Evolutionary conservation across 2,113 vertebrate species (phyloP), one percentile per base, ranked within the genome.

Genomic region (Lates calcarifer): DNA sequence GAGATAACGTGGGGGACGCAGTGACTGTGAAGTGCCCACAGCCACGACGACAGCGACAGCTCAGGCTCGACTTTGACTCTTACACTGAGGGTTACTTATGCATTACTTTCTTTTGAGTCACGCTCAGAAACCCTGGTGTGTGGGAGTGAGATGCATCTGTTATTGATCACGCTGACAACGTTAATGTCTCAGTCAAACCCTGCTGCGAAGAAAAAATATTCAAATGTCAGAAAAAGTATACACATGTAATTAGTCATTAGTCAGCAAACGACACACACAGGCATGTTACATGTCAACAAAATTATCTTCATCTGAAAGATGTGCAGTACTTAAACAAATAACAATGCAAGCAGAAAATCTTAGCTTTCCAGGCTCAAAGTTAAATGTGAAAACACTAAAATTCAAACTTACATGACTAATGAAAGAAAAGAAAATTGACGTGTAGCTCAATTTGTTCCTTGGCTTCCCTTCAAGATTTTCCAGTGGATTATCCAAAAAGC

Each of bases 61-160:
- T 79, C 76, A 77, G 43, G 63, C 67, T 47, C 6, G 62, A 71
- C 45, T 73, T 72, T 70, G 74, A 86, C 85, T 77, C 82, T 39
- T 29, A 71, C 67, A 67, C 51, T 20, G 12, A 70, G 64, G 75
- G 47, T 76, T 60, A 78, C 65, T 86, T 81, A 33, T 79, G 70
- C 56, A 43, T 77, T 49, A 60, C 72, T 85, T 60, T 49, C 53
- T 43, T 62, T 82, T 87, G 82, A 89, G 74, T 90, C 86, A 90
- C 37, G 55, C 56, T 81, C 53, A 43, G 29, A 79, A 79, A 39
- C 58, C 67, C 45, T 10, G 20, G 61, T 5, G 28, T 57, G 87
- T 85, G 75, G 90, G 88, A 65, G 82, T 61, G 77, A 39, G 43
- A 72, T 63, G 74, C 83, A 90, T 87, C 85, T 88, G 89, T 66